phyloP scores from a whole-genome alignment of 1,140 invertebrate genomes.

The Panagrolaimus sp. region DNA sequence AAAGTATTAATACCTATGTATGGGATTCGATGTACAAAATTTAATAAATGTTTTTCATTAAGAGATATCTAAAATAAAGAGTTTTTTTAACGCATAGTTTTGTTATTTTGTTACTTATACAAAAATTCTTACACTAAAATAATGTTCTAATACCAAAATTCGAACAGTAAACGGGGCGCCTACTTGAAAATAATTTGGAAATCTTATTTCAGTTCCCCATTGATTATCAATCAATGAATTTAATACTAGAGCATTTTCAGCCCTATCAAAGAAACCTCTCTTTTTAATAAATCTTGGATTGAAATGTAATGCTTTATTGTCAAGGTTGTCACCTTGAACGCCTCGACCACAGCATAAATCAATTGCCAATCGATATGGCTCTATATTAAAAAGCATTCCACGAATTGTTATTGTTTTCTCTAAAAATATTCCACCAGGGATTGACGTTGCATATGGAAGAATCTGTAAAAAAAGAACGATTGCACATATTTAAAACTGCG shows the following conservation, averaged over 20 bases:
- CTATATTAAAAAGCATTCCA: slow-evolving; percentile 17
- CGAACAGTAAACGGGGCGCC: slow-evolving; percentile 34
- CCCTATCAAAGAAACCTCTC: slow-evolving; percentile 25
- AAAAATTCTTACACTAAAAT: slow-evolving; percentile 33
- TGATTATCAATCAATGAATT: slow-evolving; percentile 44
- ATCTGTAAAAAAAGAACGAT: not conserved
- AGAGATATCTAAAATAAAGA: slow-evolving; percentile 32
- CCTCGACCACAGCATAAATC: slow-evolving; percentile 41
- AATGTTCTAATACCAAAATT: slow-evolving; percentile 34
- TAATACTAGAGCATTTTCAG: slow-evolving; percentile 38
- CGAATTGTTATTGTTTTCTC: slow-evolving; percentile 41
- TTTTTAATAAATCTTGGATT: slow-evolving; percentile 38
- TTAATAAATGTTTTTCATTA: slow-evolving; percentile 34
- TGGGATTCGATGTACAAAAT: slow-evolving; percentile 44
- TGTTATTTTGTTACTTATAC: no score
- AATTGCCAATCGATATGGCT: slow-evolving; percentile 31
- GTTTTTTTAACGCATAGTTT: no score
- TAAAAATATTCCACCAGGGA: slow-evolving; percentile 41
- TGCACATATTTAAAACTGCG: no score
- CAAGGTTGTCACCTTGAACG: slow-evolving; percentile 38
- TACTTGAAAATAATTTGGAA: slow-evolving; percentile 21
- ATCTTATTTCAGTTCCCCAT: slow-evolving; percentile 38
- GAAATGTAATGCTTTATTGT: slow-evolving; percentile 39
- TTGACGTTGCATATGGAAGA: slow-evolving; percentile 32
- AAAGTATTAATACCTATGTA: slow-evolving; percentile 26